Conservation (phyloP, 2,113 vertebrate species). For the rabbit (Oryctolagus cuniculus) region DNA sequence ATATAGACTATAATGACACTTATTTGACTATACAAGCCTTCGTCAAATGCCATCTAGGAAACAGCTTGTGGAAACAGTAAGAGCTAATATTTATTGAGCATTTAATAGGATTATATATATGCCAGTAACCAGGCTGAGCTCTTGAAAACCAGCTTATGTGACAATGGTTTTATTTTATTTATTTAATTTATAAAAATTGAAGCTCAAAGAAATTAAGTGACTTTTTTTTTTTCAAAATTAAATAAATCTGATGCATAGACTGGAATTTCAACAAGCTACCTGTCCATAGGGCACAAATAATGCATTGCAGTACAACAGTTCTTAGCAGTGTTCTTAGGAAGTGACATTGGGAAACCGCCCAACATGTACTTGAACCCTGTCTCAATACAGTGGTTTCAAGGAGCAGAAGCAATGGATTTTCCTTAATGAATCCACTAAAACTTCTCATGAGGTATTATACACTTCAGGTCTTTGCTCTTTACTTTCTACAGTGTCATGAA, state of each 20-base stretch:
- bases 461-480: neutral
- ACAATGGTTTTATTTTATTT: neutral
- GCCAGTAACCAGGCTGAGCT: neutral
- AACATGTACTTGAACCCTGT: neutral
- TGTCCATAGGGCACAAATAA: neutral
- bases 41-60: slow-evolving; percentile 18
- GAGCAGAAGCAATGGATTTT: neutral
- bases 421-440: neutral
- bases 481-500: slow-evolving; percentile 3
- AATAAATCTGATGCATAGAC: neutral
- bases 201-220: neutral
- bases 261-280: neutral
- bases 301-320: neutral
- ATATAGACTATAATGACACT: neutral
- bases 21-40: neutral
- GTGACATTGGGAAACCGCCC: neutral
- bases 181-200: slow-evolving; percentile 25
- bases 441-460: neutral
- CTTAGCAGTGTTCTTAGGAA: neutral
- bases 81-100: slow-evolving; percentile 24
- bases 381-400: neutral
- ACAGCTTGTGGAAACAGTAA: slow-evolving; percentile 22
- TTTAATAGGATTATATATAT: neutral
- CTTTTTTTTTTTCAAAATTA: neutral
- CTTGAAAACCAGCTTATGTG: slow-evolving; percentile 2